Conservation (phyloP, 1,140 invertebrate genomes). For the Brachionus manjavacas region DNA sequence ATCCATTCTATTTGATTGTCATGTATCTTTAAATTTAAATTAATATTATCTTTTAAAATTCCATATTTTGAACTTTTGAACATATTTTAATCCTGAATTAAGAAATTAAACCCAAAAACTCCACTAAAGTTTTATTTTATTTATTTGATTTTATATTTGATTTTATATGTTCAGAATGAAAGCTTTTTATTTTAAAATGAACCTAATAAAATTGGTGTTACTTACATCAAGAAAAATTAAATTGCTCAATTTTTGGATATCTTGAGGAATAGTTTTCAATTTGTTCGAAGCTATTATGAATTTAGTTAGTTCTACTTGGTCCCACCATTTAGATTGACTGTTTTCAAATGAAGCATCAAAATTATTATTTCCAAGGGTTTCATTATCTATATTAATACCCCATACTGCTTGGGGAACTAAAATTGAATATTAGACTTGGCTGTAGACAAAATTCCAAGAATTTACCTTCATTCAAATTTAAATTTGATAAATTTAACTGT, state of each 20-base stretch:
- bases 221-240: slow-evolving; percentile 69
- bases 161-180: no score
- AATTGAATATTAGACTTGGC: slow-evolving; percentile 48
- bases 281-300: slow-evolving; percentile 76
- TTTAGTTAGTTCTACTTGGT: slow-evolving; percentile 69
- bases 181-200: no score
- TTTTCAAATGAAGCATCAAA: slow-evolving; percentile 38
- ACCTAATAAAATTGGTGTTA: slow-evolving; percentile 44
- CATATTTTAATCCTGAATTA: no score
- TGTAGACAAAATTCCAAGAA: neutral
- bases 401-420: slow-evolving; percentile 75
- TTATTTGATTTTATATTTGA: no score
- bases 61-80: neutral
- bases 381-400: slow-evolving; percentile 70
- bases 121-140: no score
- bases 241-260: slow-evolving; percentile 67
- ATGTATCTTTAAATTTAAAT: slow-evolving; percentile 65
- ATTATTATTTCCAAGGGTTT: slow-evolving; percentile 45
- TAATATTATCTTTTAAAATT: neutral
- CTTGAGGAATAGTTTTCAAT: slow-evolving; percentile 64
- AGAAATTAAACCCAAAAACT: no score
- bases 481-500: slow-evolving; percentile 70
- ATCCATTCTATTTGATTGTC: slow-evolving; percentile 69
- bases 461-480: slow-evolving; percentile 69
- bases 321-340: slow-evolving; percentile 75